phyloP scores from a whole-genome alignment of 2,113 vertebrate genomes.

The Spheniscus mendiculus region DNA sequence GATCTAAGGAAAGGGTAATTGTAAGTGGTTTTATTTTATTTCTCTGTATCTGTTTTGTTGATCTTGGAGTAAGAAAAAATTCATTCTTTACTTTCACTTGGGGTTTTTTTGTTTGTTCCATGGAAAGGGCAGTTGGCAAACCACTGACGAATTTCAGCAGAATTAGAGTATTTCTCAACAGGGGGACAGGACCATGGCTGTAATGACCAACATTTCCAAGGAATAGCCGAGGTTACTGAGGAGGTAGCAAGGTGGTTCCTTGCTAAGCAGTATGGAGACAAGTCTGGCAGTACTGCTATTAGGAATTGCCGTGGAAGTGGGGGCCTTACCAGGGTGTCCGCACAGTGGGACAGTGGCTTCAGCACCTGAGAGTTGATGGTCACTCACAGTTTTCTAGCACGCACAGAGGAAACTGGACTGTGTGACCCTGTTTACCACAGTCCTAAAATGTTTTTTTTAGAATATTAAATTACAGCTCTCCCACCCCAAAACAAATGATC shows the following conservation, averaged over 20 bases:
- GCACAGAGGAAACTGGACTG: background rate
- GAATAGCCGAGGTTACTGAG: background rate
- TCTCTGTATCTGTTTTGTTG: background rate
- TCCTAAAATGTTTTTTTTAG: background rate
- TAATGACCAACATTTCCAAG: background rate
- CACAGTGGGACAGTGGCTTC: background rate
- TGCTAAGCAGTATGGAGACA: background rate
- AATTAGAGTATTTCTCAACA: background rate
- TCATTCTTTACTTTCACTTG: background rate
- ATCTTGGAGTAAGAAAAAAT: background rate
- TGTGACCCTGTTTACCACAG: background rate
- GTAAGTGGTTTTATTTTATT: background rate
- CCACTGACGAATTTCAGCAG: background rate
- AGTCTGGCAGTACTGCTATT: background rate
- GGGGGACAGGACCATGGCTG: background rate
- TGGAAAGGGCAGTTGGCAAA: background rate
- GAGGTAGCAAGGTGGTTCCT: background rate
- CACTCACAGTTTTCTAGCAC: background rate
- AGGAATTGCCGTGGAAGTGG: background rate
- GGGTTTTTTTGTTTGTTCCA: background rate
- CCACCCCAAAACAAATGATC: background rate
- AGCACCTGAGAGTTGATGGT: background rate
- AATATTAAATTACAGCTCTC: background rate
- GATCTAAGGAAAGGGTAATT: conserved; percentile 15
- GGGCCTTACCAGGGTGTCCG: background rate